Evolutionary conservation across 2,888 invertebrate species (phyloP), one percentile per base, ranked within the genome.

Genomic region (Chrysodeixis includens): DNA sequence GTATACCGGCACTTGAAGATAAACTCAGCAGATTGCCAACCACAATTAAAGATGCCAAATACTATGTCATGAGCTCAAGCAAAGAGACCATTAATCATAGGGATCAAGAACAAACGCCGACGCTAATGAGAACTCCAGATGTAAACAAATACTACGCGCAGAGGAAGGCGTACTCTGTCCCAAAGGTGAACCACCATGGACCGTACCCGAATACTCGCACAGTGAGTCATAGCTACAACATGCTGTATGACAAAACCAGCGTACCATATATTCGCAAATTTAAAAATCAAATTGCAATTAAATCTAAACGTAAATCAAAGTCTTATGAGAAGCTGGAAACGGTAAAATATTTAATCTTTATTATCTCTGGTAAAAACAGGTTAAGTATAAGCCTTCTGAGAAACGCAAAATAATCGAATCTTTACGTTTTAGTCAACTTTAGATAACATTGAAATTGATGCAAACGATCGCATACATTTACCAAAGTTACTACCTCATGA

Each of bases 401-500:
- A 20, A 18, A 49, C 20, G 1, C 20, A 20, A 20, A 49, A 18
- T 49, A 49, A 18, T 20, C 18, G 12, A 46, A 51, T 44, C 56
- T 30, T 40, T 44, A 22, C 63, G 9, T 56, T 69, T 16, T 55
- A 85, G 85, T 46, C 74, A 8, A 69, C 64, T 18, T 78, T 61
- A 71, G 75, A 65, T 55, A 52, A 51, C 22, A 65, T 55, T 54
- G 62, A 68, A 56, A 58, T 66, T 61, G 71, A 62, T 14, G 18
- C 66, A 18, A 77, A 72, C 62, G 77, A 77, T 10, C 71, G 89
- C 12, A 94, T 96, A 62, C 83, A 93, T 26, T 87, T 96, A 44
- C 96, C 96, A 0, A 93, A 92, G 71, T 85, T 96, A 16, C 92
- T 93, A 74, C 90, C 94, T 7, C 78, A 78, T 2, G 96, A 96